phyloP scores from a whole-genome alignment of 1,140 invertebrate genomes.

The Trypoxylus dichotomus region DNA sequence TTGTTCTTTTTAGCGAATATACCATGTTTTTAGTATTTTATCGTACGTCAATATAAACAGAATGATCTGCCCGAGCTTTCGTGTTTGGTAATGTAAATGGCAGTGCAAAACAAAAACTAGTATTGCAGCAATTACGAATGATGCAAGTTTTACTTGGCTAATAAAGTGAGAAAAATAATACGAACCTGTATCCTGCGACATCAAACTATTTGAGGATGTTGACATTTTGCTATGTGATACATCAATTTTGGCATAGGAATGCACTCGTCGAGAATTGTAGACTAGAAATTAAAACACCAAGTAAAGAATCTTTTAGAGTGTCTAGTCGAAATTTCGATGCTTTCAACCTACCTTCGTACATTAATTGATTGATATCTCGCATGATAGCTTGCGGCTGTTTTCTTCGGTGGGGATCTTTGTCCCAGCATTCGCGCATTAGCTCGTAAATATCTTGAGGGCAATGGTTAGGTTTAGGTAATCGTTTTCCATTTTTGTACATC shows the following conservation, averaged over 20 bases:
- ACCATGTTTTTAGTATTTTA: no score
- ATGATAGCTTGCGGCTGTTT: slow-evolving; percentile 80
- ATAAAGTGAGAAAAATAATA: not conserved
- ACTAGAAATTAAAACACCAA: slow-evolving; percentile 51
- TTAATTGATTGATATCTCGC: slow-evolving; percentile 79
- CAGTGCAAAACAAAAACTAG: no score
- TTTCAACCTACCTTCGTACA: slow-evolving; percentile 64
- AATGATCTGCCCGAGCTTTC: no score
- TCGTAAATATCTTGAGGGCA: slow-evolving; percentile 83
- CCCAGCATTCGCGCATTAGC: slow-evolving; percentile 89
- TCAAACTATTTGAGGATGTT: slow-evolving; percentile 41
- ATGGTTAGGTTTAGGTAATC: slow-evolving; percentile 70
- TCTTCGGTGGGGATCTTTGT: slow-evolving; percentile 65
- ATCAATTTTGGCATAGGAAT: slow-evolving; percentile 60
- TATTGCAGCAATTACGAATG: no score
- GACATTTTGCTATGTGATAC: slow-evolving; percentile 12
- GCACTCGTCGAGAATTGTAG: slow-evolving; percentile 62
- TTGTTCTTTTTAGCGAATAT: no score
- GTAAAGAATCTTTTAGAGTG: not conserved
- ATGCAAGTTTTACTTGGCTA: not conserved
- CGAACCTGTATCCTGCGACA: slow-evolving; percentile 47
- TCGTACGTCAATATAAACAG: no score
- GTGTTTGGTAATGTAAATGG: no score
- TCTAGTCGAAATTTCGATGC: not conserved
- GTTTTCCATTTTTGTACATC: slow-evolving; percentile 67